Conservation (phyloP, 2,797 vertebrate species). For the Acipenser oxyrinchus region DNA sequence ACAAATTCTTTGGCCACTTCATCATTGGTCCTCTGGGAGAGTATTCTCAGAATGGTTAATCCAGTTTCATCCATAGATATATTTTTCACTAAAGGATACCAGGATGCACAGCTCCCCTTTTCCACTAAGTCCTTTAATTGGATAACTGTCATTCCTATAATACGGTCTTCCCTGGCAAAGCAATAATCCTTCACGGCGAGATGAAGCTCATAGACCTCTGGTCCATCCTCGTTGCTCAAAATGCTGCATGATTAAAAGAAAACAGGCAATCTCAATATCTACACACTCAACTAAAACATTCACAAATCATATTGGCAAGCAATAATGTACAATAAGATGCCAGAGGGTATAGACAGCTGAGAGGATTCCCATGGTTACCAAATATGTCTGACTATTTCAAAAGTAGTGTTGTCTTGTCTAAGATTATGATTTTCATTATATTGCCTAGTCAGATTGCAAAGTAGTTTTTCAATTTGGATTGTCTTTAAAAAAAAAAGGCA, state of each 20-base stretch:
- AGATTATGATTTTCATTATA: too few relatives aligned
- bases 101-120: conserved; percentile 66
- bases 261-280: conserved; percentile 10
- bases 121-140: conserved; percentile 75
- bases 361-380: neutral
- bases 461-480: too few relatives aligned
- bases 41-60: conserved; percentile 89
- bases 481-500: too few relatives aligned
- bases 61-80: conserved; percentile 80
- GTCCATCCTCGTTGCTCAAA: conserved; percentile 80
- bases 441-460: too few relatives aligned
- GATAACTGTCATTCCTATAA: conserved; percentile 88
- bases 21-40: conserved; percentile 90
- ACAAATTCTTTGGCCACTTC: conserved; percentile 97
- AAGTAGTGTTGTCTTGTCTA: too few relatives aligned
- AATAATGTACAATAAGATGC: neutral
- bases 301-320: neutral
- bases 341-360: neutral
- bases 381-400: too few relatives aligned
- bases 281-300: neutral
- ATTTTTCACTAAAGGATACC: conserved; percentile 79
- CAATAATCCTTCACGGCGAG: conserved; percentile 96
- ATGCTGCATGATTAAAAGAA: conserved; percentile 52
- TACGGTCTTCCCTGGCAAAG: conserved; percentile 88
- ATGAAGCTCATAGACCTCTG: conserved; percentile 84